Evolutionary conservation across 1,140 invertebrate genomes (phyloP).

Genomic region (Cydia amplana): DNA sequence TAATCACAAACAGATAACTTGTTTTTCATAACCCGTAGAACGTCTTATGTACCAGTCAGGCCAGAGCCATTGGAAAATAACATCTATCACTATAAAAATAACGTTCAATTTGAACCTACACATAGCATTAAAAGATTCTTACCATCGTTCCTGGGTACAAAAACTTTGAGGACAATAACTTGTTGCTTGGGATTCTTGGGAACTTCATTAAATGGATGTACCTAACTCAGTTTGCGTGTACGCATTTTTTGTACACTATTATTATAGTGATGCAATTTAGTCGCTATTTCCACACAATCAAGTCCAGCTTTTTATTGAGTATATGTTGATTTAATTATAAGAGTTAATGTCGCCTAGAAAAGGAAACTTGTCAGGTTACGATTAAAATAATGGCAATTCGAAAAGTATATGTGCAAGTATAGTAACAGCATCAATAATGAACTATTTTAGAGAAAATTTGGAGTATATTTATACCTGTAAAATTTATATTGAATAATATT

Average conservation of each 20-base stretch:
- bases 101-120: background rate
- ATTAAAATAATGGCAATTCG: too few species aligned
- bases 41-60: background rate
- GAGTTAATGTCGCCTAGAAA: background rate
- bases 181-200: conserved; percentile 1
- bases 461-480: too few species aligned
- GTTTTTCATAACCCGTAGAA: background rate
- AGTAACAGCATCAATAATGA: too few species aligned
- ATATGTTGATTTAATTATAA: background rate
- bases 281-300: background rate
- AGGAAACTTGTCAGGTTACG: background rate
- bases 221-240: background rate
- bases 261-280: conserved; percentile 4
- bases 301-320: background rate
- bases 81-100: background rate
- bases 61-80: background rate
- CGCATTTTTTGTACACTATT: background rate
- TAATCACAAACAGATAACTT: background rate
- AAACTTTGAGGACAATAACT: background rate
- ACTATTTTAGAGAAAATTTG: too few species aligned
- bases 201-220: conserved; percentile 14
- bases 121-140: background rate
- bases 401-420: too few species aligned
- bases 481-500: too few species aligned
- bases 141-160: background rate